Conservation (phyloP, 2,113 vertebrate species). For the Callopanchax toddi region DNA sequence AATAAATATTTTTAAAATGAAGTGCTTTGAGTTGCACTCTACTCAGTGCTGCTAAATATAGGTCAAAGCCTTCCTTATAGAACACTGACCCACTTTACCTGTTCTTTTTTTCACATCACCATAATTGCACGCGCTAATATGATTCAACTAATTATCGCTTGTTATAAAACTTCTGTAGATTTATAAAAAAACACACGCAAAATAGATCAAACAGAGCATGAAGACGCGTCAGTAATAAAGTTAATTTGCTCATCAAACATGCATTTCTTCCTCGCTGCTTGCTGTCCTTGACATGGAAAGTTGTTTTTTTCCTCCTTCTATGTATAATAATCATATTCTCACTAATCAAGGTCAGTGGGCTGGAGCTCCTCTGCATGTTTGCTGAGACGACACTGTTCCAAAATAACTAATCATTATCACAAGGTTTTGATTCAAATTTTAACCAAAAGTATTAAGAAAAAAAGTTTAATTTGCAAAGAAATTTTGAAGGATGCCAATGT, state of each 20-base stretch:
- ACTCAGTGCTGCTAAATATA: conserved; percentile 54
- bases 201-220: conserved; percentile 59
- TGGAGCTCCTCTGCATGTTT: conserved; percentile 20
- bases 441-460: no score
- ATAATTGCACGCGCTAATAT: conserved; percentile 45
- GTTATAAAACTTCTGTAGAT: conserved; percentile 39
- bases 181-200: conserved; percentile 53
- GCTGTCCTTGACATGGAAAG: conserved; percentile 47
- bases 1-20: conserved; percentile 58
- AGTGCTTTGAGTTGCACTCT: conserved; percentile 42
- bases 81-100: conserved; percentile 67
- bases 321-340: conserved; percentile 20
- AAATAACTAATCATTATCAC: no score
- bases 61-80: conserved; percentile 58
- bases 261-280: conserved; percentile 35
- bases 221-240: conserved; percentile 53
- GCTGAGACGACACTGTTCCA: no score
- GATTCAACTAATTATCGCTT: conserved; percentile 66
- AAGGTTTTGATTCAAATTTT: no score
- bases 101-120: conserved; percentile 26
- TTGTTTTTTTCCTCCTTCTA: conserved; percentile 32
- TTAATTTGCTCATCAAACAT: conserved; percentile 55
- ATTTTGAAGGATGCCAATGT: no score
- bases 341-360: conserved; percentile 63
- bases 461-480: no score